Conservation (phyloP, 2,113 vertebrate species). For the Hemiprocne comata region DNA sequence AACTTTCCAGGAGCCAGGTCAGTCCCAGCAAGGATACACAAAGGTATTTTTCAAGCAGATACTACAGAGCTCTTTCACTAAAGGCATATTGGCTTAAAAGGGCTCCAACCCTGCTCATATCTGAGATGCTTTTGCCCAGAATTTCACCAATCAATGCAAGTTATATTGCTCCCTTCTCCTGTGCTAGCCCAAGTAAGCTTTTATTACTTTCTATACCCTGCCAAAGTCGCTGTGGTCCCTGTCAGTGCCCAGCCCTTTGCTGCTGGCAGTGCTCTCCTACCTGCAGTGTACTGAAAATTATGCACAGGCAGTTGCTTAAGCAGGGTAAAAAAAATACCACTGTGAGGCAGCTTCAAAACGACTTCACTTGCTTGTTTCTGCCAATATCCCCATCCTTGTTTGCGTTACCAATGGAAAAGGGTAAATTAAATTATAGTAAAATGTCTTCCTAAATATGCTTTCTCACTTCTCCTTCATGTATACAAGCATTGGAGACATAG, state of each 20-base stretch:
- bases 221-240: background rate
- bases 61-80: constrained; percentile 18
- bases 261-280: background rate
- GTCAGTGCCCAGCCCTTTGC: background rate
- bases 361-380: background rate
- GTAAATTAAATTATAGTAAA: constrained; percentile 64
- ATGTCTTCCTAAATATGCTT: constrained; percentile 66
- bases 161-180: constrained; percentile 22
- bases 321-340: background rate
- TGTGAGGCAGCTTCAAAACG: background rate
- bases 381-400: constrained; percentile 38
- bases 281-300: background rate
- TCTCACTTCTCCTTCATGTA: constrained; percentile 57
- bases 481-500: constrained; percentile 40
- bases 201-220: background rate
- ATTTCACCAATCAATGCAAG: constrained; percentile 16
- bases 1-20: background rate
- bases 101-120: background rate
- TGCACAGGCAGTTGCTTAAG: background rate
- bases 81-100: constrained; percentile 31
- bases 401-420: constrained; percentile 54
- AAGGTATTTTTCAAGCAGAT: constrained; percentile 33
- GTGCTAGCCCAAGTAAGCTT: background rate
- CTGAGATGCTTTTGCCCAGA: background rate
- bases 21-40: background rate